These are phyloP conservation scores for Leptinotarsa texana DNA, from an alignment of 1,140 invertebrate species.

Conservation along the genomic window DNA sequence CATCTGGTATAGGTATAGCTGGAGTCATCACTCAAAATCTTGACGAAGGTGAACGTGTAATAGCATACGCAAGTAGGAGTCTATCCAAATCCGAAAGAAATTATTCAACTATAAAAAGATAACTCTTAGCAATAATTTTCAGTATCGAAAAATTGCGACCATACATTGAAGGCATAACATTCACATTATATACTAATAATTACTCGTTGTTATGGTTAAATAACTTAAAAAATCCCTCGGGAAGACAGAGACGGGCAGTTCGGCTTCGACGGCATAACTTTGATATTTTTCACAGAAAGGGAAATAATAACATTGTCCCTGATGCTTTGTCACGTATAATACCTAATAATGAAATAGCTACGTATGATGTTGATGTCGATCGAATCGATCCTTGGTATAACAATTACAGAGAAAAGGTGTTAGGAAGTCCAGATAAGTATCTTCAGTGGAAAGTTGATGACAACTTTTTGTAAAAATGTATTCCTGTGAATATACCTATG, in stretches of 20 bases:
- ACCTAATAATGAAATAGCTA: slow-evolving; percentile 4
- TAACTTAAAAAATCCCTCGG: slow-evolving; percentile 54
- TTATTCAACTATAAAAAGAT: slow-evolving; percentile 56
- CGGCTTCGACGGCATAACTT: neutral
- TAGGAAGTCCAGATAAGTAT: slow-evolving; percentile 9
- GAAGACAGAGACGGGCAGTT: slow-evolving; percentile 55
- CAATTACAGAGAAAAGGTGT: slow-evolving; percentile 19
- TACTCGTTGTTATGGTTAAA: slow-evolving; percentile 56
- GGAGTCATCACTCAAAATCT: slow-evolving; percentile 34
- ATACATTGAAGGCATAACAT: slow-evolving; percentile 55
- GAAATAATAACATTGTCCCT: slow-evolving; percentile 6
- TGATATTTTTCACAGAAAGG: slow-evolving; percentile 1
- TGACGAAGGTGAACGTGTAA: slow-evolving; percentile 35
- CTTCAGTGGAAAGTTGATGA: slow-evolving; percentile 21
- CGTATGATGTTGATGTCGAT: slow-evolving; percentile 11
- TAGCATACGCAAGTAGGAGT: slow-evolving; percentile 49
- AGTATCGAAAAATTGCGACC: slow-evolving; percentile 53
- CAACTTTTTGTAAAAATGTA: slow-evolving; percentile 21
- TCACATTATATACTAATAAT: slow-evolving; percentile 59
- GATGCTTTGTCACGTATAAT: slow-evolving; percentile 27
- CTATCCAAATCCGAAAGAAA: slow-evolving; percentile 53
- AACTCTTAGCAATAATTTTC: slow-evolving; percentile 57
- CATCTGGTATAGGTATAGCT: slow-evolving; percentile 40
- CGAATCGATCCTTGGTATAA: slow-evolving; percentile 7
- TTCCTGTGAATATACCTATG: slow-evolving; percentile 21